Evolutionary conservation across 2,797 vertebrate species (phyloP), one percentile per base, ranked within the genome.

Genomic region (Oryzias sinensis): DNA sequence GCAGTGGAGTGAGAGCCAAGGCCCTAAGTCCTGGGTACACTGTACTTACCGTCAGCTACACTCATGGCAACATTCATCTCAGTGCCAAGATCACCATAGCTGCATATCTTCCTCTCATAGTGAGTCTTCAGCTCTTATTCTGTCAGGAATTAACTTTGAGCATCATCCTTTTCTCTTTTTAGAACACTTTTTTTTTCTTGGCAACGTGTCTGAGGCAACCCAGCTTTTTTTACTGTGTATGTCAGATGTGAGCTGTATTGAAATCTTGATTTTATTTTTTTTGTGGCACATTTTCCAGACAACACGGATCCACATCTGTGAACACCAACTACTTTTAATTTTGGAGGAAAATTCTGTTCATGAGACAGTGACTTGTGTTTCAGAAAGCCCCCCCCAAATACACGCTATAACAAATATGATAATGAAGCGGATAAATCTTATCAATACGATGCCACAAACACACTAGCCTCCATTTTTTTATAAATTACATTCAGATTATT

Each of bases 1-100:
- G 92, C 83, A 92, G 90, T 33, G 92, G 91, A 4, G 88, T 99
- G 56, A 82, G 62, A 65, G 92, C 94, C 68, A 90, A 90, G 74
- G 95, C 94, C 0, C 79, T 95, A 59, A 68, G 87, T 18, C 92
- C 91, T 15, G 96, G 97, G 0, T 91, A 93, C 75, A 92, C 91
- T 14, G 61, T 79, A 40, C 83, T 93, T 0, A 82, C 85, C 40
- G 91, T 93, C 76, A 93, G 91, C 87, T 93, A 93, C 77, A 86
- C 85, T 62, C 93, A 94, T 0, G 89, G 91, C 56, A 93, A 90
- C 0, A 41, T 95, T 52, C 92, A 92, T 68, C 93, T 99, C 58
- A 94, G 84, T 1, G 91, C 95, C 62, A 93, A 91, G 79, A 95
- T 99, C 88, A 91, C 93, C 70, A 92, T 99, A 0, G 94, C 95